Evolutionary conservation across 2,888 invertebrate genomes (phyloP), one percentile per base, ranked within the genome.

Genomic region (Himalopsyche tibetana): DNA sequence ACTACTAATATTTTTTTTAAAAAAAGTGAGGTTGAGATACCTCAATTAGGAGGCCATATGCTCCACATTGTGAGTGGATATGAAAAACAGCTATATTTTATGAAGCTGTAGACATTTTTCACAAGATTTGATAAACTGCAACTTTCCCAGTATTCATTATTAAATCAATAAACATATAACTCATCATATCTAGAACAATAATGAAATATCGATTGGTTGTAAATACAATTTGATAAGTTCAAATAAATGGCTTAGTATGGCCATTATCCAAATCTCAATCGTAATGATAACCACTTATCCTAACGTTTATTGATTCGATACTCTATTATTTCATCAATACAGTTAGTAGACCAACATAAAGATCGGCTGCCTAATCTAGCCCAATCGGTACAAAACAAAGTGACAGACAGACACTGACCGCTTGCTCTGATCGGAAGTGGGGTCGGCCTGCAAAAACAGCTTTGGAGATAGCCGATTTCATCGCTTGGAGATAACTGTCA

Each of bases 321-420:
- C 63, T 19, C 63, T 28, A 63, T 63, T 63, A 63, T 63, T 63
- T 63, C 19, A 63, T 19, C 8, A 8, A 63, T 63, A 63, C 63
- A 63, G 63, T 63, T 63, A 63, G 12, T 8, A 15, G 63, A 28
- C 19, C 19, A 63, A 28, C 63, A 28, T 63, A 63, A 63, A 63
- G 63, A 63, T 63, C 63, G 63, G 28, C 63, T 28, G 63, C 63
- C 63, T 63, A 63, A 63, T 63, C 63, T 63, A n/a, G 19, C 19
- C 19, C 63, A 19, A 63, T 63, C 19, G 4, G 19, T 63, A 63
- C 28, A 19, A 28, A 63, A 63, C 28, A 19, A 28, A 63, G 28
- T 63, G 63, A 63, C 63, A 8, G 19, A 19, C 56, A 28, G 9
- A 19, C 19, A 63, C 63, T 63, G 19, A 19, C 63, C 63, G 28